Evolutionary conservation across 23 tunicate species (phyloP).

Genomic region (Pegea sp.): DNA sequence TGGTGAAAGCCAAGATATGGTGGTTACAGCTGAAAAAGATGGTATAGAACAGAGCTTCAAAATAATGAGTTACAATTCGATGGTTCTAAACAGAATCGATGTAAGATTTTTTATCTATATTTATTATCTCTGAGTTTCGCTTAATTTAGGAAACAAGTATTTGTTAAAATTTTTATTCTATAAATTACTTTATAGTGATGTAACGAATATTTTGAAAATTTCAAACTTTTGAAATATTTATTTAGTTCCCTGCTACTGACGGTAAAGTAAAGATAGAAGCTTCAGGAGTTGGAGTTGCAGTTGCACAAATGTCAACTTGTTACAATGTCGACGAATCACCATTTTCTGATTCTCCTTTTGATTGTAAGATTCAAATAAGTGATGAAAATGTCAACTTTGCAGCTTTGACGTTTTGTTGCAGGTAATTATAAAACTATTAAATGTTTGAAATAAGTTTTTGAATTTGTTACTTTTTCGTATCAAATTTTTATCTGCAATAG

Average conservation of each 20-base stretch:
- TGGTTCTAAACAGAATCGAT: background rate
- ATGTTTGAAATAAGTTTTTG: no score
- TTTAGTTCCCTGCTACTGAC: constrained; percentile 27
- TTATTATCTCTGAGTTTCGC: no score
- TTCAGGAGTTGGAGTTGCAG: constrained; percentile 40
- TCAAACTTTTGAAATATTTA: no score
- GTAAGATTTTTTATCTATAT: background rate
- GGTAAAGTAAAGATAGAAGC: constrained; percentile 23
- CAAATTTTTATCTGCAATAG: no score
- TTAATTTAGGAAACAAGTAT: no score
- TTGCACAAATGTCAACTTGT: constrained; percentile 37
- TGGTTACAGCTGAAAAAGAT: constrained; percentile 3
- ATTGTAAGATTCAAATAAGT: constrained; percentile 4
- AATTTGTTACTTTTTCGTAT: no score
- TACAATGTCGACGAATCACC: constrained; percentile 44
- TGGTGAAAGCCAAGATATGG: constrained; percentile 7
- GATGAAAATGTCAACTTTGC: constrained; percentile 3
- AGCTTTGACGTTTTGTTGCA: constrained; percentile 29
- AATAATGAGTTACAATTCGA: background rate
- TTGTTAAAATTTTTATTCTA: no score
- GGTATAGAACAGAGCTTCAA: background rate
- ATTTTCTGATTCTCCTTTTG: constrained; percentile 21
- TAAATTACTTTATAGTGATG: no score
- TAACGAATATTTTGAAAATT: no score
- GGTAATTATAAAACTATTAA: no score